These are phyloP conservation scores for Paramormyrops kingsleyae DNA, from an alignment of 2,113 vertebrate species.

Conservation along the genomic window DNA sequence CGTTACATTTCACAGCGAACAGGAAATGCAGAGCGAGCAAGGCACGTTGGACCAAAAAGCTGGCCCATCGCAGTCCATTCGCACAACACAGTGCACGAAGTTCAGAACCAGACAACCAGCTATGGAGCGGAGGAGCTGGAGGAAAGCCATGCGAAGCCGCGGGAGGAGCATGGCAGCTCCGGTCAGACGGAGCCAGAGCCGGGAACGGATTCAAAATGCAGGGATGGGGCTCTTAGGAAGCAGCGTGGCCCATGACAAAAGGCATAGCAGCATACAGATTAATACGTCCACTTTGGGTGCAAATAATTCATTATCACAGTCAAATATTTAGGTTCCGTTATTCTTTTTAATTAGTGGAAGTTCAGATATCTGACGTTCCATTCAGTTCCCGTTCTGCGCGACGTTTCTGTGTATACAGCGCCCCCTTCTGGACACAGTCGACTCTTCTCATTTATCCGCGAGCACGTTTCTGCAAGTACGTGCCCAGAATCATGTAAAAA, in stretches of 20 bases:
- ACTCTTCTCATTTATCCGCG: not conserved
- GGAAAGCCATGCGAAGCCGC: not conserved
- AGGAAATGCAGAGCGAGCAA: not conserved
- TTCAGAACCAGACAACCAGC: not conserved
- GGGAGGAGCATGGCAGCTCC: not conserved
- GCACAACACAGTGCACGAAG: not conserved
- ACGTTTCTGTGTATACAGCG: not conserved
- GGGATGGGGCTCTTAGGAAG: not conserved
- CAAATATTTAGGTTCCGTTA: not conserved
- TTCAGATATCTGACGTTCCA: not conserved
- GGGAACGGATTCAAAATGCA: not conserved
- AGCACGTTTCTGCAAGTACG: not conserved
- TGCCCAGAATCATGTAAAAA: not conserved
- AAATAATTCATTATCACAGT: not conserved
- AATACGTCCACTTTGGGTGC: not conserved
- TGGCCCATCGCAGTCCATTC: not conserved
- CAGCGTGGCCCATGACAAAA: not conserved
- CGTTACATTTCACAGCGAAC: not conserved
- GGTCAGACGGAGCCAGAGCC: not conserved
- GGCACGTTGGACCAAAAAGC: not conserved
- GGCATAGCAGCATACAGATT: not conserved
- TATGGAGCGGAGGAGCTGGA: not conserved
- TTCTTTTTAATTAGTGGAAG: not conserved
- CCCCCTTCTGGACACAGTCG: conserved; percentile 14
- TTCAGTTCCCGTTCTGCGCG: not conserved